Evolutionary conservation across 1,140 invertebrate species (phyloP), one percentile per base, ranked within the genome.

Genomic region (Heliconius eleuchia): DNA sequence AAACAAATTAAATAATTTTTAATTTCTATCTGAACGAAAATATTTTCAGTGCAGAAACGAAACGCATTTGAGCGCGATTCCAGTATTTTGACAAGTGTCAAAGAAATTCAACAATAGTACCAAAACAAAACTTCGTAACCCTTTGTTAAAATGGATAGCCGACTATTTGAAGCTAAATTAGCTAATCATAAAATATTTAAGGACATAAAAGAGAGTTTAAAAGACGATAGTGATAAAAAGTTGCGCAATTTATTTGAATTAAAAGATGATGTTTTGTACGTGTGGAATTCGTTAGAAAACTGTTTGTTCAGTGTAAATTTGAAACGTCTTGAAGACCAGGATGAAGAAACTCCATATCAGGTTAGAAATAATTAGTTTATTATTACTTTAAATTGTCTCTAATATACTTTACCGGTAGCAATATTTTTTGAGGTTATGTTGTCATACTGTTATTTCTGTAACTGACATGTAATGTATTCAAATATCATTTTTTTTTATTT

Each of bases 271-370:
- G 94, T 96, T 81, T 91, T 96, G 23, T 97, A 96, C 83, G 94
- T 95, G 77, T 97, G 96, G 96, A 95, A 96, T 86, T 94, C 95
- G 3, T 88, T 95, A 30, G 96, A 96, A 88, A 96, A 95, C 83
- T 96, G 96, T 89, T 93, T 96, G 73, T 92, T 96, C 78, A 95
- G 95, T 70, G 88, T 96, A 71, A 96, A 97, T 86, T 76, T 96
- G 72, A 95, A 95, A 80, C 94, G 95, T 37, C 89, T 95, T 42
- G 95, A 95, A 76, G 94, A 92, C 78, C 79, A 89, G 37, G 95
- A 95, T 81, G 90, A 94, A 71, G 92, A 95, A 77, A 92, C 95
- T 18, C 86, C 93, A 39, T 96, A 95, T 86, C 96, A 97, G 95
- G 96, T 96, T 91, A 94, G 86, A 73, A 42, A 8, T 71, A 19